A percentile compares a stretch with the other conserved stretches of the same genome.
Conservation (phyloP, 2,113 vertebrate species). For the Puffinus mauretanicus region DNA sequence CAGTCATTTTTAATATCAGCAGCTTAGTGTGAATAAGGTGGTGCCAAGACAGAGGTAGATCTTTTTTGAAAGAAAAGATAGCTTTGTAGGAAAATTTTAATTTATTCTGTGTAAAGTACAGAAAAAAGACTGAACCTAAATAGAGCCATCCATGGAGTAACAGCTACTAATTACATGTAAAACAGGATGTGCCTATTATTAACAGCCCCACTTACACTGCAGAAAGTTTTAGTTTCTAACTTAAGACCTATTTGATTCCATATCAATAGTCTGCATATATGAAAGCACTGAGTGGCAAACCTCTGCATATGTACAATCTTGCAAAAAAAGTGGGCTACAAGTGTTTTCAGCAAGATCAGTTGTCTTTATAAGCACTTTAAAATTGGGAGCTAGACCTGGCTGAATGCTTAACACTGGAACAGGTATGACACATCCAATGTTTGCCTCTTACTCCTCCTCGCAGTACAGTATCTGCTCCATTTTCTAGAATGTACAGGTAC, state of each 20-base stretch:
- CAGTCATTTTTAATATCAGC: not conserved
- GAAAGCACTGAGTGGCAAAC: not conserved
- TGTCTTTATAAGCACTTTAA: not conserved
- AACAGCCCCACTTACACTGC: not conserved
- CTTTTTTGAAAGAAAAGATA: not conserved
- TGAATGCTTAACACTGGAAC: accelerated
- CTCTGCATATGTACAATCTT: not conserved
- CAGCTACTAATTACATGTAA: not conserved
- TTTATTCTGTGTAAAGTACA: not conserved
- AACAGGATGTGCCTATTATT: not conserved
- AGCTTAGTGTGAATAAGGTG: not conserved
- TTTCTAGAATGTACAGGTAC: not conserved
- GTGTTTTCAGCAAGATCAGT: not conserved
- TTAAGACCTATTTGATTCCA: not conserved
- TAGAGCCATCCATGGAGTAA: not conserved
- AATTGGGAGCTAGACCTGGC: not conserved
- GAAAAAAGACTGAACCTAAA: not conserved
- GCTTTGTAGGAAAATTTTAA: not conserved
- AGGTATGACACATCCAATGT: not conserved
- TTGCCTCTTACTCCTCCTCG: not conserved
- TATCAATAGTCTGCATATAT: not conserved
- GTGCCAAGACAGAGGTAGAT: not conserved
- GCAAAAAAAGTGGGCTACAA: not conserved
- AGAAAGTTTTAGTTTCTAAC: not conserved
- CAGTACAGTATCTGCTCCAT: not conserved